These are phyloP conservation scores for Chorisops tibialis DNA, from an alignment of 2,888 invertebrate species.

Conservation along the genomic window DNA sequence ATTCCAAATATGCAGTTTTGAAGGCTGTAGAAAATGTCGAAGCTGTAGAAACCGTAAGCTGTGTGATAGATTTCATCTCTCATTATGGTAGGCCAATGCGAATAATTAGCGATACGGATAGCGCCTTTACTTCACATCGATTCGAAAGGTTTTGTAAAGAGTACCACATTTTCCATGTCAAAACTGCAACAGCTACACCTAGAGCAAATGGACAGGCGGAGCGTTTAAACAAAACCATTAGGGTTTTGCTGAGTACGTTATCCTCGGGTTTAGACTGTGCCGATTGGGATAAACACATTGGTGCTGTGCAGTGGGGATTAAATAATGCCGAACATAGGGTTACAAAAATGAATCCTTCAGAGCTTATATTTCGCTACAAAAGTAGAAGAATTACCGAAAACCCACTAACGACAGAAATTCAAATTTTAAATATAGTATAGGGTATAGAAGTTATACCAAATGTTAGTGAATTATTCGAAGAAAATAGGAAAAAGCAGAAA, in stretches of 20 bases:
- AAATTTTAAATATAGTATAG: not conserved
- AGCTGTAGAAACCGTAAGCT: not conserved
- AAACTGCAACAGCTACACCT: constrained; percentile 32
- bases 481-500: no score
- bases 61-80: constrained; percentile 25
- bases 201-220: constrained; percentile 24
- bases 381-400: not conserved
- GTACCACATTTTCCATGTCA: constrained; percentile 33
- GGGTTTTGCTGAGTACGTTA: constrained; percentile 31
- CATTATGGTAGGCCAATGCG: constrained; percentile 34
- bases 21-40: not conserved
- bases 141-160: constrained; percentile 30
- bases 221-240: constrained; percentile 6
- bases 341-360: constrained; percentile 14
- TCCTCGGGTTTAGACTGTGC: constrained; percentile 22
- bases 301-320: constrained; percentile 31
- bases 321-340: constrained; percentile 34
- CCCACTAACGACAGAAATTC: not conserved
- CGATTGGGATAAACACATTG: constrained; percentile 35
- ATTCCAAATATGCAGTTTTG: not conserved
- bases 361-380: not conserved
- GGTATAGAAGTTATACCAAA: no score
- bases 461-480: no score
- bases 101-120: constrained; percentile 35
- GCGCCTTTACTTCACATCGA: constrained; percentile 31